Percentiles rank a stretch among this genome's conserved stretches.
phyloP scores from a whole-genome alignment of 2,888 invertebrate genomes.

The Pammene fasciana region DNA sequence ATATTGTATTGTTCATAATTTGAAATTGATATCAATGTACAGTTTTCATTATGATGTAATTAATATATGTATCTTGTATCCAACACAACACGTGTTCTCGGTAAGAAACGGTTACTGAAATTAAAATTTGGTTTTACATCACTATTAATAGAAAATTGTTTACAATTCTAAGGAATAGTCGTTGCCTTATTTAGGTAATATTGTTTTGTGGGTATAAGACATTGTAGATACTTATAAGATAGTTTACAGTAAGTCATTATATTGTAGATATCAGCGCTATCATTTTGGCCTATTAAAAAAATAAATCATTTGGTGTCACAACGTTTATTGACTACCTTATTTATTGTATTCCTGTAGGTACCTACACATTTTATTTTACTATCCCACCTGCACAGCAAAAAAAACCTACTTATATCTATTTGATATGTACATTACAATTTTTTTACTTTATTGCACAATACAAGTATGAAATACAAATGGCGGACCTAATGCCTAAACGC shows the following conservation, averaged over 20 bases:
- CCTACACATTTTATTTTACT: background rate
- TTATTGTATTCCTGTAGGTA: slow-evolving; percentile 28
- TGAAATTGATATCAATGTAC: slow-evolving; percentile 56
- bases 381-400: no score
- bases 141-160: slow-evolving; percentile 63
- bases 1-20: slow-evolving; percentile 44
- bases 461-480: no score
- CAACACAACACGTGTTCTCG: slow-evolving; percentile 69
- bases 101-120: slow-evolving; percentile 55
- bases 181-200: slow-evolving; percentile 83
- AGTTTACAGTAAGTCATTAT: slow-evolving; percentile 77
- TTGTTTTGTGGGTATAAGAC: slow-evolving; percentile 82
- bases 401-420: no score
- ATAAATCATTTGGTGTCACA: slow-evolving; percentile 83
- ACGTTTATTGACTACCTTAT: slow-evolving; percentile 48
- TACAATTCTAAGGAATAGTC: slow-evolving; percentile 77
- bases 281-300: slow-evolving; percentile 82
- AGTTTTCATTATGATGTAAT: slow-evolving; percentile 54
- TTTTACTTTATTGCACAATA: no score
- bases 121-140: slow-evolving; percentile 57
- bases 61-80: slow-evolving; percentile 50
- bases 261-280: slow-evolving; percentile 82
- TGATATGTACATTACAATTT: no score
- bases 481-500: no score
- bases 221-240: slow-evolving; percentile 77